Conservation (phyloP, 2,888 invertebrate genomes). For the Netelia virgata region DNA sequence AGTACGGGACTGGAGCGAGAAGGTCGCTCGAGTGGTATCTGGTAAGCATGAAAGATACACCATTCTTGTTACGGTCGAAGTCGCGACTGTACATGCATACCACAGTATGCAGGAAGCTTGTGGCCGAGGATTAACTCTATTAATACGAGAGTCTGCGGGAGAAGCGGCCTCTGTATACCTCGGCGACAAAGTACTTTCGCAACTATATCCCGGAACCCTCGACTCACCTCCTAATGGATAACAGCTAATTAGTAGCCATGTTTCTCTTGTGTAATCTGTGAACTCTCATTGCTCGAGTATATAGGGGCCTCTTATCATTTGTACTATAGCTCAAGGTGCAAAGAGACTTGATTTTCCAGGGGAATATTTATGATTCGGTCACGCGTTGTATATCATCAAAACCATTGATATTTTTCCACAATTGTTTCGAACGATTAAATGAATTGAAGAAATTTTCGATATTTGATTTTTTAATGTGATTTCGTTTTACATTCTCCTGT, state of each 20-base stretch:
- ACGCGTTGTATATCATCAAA: background rate
- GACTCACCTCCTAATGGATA: conserved; percentile 41
- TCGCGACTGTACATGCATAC: conserved; percentile 14
- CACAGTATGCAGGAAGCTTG: background rate
- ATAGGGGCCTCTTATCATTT: background rate
- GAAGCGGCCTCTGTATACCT: conserved; percentile 2
- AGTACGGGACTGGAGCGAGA: too few species aligned
- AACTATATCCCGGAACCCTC: conserved; percentile 48
- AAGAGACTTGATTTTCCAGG: conserved; percentile 12
- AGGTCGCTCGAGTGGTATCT: too few species aligned
- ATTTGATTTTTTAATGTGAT: too few species aligned
- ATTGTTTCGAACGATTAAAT: too few species aligned
- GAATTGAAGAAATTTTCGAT: too few species aligned
- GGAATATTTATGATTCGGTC: background rate
- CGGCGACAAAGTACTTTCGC: conserved; percentile 51
- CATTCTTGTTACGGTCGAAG: conserved; percentile 14
- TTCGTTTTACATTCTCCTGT: too few species aligned
- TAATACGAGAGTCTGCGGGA: conserved; percentile 41
- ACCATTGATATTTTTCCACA: background rate
- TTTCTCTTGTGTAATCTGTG: conserved; percentile 7
- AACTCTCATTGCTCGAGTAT: background rate
- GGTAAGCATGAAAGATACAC: background rate
- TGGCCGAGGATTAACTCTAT: conserved; percentile 54
- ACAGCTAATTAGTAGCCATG: conserved; percentile 39
- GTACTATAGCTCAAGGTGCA: background rate